phyloP scores from a whole-genome alignment of 2,797 vertebrate genomes.

The Spondyliosoma cantharus region DNA sequence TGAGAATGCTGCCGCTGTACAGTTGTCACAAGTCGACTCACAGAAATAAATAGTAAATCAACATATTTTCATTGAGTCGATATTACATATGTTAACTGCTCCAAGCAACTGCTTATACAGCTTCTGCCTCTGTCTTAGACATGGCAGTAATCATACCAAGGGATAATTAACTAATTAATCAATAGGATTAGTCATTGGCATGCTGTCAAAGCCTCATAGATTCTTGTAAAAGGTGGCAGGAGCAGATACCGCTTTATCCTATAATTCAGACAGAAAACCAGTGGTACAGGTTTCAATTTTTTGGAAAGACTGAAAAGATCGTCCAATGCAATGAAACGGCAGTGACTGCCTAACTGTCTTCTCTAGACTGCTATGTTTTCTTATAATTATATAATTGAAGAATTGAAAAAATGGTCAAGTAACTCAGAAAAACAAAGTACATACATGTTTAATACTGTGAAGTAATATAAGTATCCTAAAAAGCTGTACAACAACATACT shows the following conservation, averaged over 20 bases:
- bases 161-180: neutral
- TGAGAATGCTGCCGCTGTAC: neutral
- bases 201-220: neutral
- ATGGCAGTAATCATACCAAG: neutral
- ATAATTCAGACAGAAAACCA: neutral
- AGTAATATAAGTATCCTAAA: neutral
- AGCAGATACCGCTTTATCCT: neutral
- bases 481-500: neutral
- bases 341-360: neutral
- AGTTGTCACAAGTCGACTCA: neutral
- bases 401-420: neutral
- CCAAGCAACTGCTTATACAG: neutral
- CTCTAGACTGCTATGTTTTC: neutral
- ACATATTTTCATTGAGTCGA: neutral
- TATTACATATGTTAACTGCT: neutral
- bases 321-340: neutral
- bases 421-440: neutral
- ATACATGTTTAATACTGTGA: neutral
- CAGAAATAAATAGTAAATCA: neutral
- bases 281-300: neutral
- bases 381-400: neutral
- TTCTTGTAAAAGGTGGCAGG: neutral
- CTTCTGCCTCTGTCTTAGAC: neutral
- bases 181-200: neutral
- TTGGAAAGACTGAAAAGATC: neutral